Conservation (phyloP, 2,797 vertebrate genomes). For the Microchirus variegatus region DNA sequence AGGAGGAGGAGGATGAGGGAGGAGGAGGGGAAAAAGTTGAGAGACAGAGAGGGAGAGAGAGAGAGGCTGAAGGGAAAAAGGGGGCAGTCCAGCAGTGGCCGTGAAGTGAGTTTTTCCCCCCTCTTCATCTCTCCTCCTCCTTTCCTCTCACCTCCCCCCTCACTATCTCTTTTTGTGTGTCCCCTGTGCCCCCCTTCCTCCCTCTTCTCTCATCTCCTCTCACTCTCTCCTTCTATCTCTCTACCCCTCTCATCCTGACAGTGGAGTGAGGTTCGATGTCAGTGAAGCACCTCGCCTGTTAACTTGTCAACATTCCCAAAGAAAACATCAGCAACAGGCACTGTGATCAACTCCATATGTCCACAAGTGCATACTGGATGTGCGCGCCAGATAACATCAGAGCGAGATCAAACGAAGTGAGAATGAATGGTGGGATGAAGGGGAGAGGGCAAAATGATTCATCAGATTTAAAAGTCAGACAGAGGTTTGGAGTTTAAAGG, state of each 20-base stretch:
- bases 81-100: conserved; percentile 79
- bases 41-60: conserved; percentile 69
- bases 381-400: conserved; percentile 74
- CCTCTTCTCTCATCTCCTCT: conserved; percentile 20
- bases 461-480: conserved; percentile 21
- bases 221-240: conserved; percentile 37
- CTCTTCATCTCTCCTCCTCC: conserved; percentile 72
- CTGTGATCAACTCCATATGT: conserved; percentile 88
- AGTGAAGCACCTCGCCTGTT: conserved; percentile 83
- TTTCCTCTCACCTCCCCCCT: conserved; percentile 63
- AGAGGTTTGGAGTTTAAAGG: background rate
- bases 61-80: conserved; percentile 75
- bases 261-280: conserved; percentile 82
- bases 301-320: conserved; percentile 87
- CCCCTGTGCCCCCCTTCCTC: conserved; percentile 44
- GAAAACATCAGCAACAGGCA: conserved; percentile 83
- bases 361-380: conserved; percentile 50
- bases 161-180: conserved; percentile 62
- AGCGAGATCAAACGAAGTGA: conserved; percentile 75
- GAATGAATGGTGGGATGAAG: conserved; percentile 31
- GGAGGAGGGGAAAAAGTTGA: conserved; percentile 65
- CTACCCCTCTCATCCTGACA: conserved; percentile 63
- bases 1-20: conserved; percentile 52
- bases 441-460: conserved; percentile 4
- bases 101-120: conserved; percentile 73